A percentile compares a stretch with the other conserved stretches of the same genome.
phyloP scores from a whole-genome alignment of 2,797 vertebrate species.

The Clamator glandarius region DNA sequence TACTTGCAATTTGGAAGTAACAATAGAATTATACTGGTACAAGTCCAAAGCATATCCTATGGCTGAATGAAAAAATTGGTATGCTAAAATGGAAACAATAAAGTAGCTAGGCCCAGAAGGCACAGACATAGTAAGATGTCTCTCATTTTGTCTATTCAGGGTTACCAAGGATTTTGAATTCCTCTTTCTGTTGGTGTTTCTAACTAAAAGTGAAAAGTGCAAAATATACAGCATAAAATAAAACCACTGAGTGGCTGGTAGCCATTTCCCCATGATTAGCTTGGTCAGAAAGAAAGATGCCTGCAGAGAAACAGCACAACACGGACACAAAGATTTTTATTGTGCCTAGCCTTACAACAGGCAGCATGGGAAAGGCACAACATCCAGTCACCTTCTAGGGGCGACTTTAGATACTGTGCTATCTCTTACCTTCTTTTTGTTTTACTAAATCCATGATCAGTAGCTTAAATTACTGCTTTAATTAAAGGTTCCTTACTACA shows the following conservation, averaged over 20 bases:
- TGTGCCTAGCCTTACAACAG: neutral
- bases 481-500: neutral
- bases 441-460: neutral
- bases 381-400: neutral
- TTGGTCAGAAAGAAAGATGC: neutral
- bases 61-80: neutral
- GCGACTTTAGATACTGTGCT: fast-evolving
- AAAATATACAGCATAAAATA: neutral
- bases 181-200: neutral
- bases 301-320: neutral
- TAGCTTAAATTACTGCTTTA: neutral
- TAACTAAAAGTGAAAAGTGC: neutral
- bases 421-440: neutral
- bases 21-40: neutral
- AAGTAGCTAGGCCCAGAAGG: neutral
- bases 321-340: neutral
- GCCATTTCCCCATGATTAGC: neutral
- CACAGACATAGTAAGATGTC: neutral
- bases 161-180: neutral
- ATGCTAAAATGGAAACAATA: neutral
- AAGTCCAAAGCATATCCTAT: neutral
- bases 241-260: neutral
- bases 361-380: neutral
- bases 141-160: neutral
- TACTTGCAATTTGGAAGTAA: neutral